Base-by-base conservation (phyloP, 2,113 vertebrate genomes). In the Benitochromis conjunctus region DNA sequence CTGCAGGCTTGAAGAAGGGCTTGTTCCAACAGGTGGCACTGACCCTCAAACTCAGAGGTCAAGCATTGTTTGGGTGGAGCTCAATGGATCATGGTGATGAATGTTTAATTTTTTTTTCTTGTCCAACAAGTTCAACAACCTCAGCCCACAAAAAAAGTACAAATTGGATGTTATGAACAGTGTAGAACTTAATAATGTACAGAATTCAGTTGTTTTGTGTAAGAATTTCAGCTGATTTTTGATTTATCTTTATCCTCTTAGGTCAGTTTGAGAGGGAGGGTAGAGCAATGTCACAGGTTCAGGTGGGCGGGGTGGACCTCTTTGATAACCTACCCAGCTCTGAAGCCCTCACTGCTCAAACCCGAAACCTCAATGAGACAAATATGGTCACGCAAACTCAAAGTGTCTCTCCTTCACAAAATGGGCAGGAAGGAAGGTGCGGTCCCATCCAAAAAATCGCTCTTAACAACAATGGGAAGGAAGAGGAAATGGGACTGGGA, bases 41-140 rank as follows among this genome's bases (percentile, higher is more conserved):
- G 78, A 81, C 82, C 77, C 69, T 86, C 19, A 78, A 48, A 56
- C 58, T 83, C 80, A 82, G 54, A 87, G 87, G 48, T 87, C 84
- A 83, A 36, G 58, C 36, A 2, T 74, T 86, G 79, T 84, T 66
- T 90, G 69, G 76, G 84, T 24, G 29, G 60, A 90, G 84, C 53
- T 88, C 43, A 62, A 94, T 95, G 94, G 94, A 95, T 94, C 86
- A 94, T 94, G 94, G 81, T 91, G 90, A 90, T 94, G 55, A 92
- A 89, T 62, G 11, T 69, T 79, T 3, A 7, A 7, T 1, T 10
- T n/a, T 13, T 62, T 21, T 36, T 26, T 18, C 24, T 41, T 53
- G 16, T 18, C 34, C 24, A 80, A 82, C 31, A 51, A 56, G 12
- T 62, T 31, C 34, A 79, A 14, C 8, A 79, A 26, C 43, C 3